Evolutionary conservation across 1,140 invertebrate species (phyloP).

Genomic region (Ips typographus): DNA sequence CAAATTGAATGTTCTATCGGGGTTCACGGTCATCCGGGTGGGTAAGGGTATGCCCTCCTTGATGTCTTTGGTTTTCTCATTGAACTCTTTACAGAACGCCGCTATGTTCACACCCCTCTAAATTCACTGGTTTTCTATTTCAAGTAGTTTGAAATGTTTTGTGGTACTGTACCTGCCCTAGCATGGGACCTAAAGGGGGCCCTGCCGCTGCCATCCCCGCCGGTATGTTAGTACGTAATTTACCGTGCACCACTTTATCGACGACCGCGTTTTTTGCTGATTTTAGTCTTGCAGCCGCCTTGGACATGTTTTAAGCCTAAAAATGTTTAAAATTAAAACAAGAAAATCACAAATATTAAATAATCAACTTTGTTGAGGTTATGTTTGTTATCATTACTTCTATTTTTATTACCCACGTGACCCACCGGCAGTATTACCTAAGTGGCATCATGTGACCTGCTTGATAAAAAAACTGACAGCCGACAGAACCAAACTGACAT

Average conservation of each 20-base stretch:
- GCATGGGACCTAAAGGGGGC: slow-evolving; percentile 87
- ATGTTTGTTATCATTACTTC: too few relatives aligned
- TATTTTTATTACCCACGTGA: too few relatives aligned
- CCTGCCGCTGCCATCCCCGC: slow-evolving; percentile 83
- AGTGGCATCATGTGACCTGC: too few relatives aligned
- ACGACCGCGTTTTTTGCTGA: slow-evolving; percentile 61
- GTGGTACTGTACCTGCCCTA: slow-evolving; percentile 74
- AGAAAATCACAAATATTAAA: too few relatives aligned
- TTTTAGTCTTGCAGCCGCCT: slow-evolving; percentile 65
- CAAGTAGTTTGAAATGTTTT: neutral
- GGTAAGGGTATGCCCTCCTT: slow-evolving; percentile 93
- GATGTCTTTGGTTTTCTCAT: slow-evolving; percentile 88
- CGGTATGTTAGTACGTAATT: slow-evolving; percentile 76
- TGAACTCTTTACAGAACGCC: slow-evolving; percentile 98
- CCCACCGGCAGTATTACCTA: too few relatives aligned
- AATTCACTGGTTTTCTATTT: neutral
- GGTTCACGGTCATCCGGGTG: slow-evolving; percentile 76
- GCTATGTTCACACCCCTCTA: slow-evolving; percentile 95
- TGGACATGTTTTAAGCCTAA: slow-evolving; percentile 65
- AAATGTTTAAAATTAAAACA: too few relatives aligned
- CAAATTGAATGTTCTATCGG: slow-evolving; percentile 86
- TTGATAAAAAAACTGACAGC: too few relatives aligned
- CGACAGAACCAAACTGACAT: too few relatives aligned
- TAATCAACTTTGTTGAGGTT: too few relatives aligned
- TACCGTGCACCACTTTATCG: slow-evolving; percentile 74